Percentiles rank a stretch among this genome's conserved stretches.
These are phyloP conservation scores for Drosophila setifemur DNA, from an alignment of 1,140 invertebrate genomes.

Conservation along the genomic window DNA sequence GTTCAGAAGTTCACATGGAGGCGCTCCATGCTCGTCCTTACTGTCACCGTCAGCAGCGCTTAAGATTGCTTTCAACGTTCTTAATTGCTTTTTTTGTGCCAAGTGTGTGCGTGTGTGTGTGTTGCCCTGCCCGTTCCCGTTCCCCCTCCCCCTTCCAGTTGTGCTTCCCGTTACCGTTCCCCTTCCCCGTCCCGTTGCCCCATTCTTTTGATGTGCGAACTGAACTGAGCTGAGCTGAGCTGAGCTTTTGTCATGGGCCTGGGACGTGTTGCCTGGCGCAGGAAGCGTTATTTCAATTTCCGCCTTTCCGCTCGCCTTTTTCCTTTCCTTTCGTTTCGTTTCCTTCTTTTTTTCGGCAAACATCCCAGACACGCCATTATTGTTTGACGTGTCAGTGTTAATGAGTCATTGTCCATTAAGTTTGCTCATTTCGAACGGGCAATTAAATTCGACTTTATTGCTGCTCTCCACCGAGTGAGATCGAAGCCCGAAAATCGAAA, in stretches of 20 bases:
- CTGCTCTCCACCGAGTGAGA: constrained; percentile 41
- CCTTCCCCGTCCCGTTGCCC: background rate
- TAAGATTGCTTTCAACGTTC: constrained; percentile 81
- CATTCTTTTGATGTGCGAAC: constrained; percentile 70
- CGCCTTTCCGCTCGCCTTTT: constrained; percentile 62
- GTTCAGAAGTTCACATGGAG: constrained; percentile 57
- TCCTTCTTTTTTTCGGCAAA: constrained; percentile 39
- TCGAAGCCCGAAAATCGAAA: constrained; percentile 5
- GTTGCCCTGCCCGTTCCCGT: background rate
- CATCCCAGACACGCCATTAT: constrained; percentile 75
- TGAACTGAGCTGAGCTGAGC: constrained; percentile 38
- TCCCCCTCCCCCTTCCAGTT: too few relatives aligned
- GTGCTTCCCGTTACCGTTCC: too few relatives aligned
- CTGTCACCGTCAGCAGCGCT: constrained; percentile 75
- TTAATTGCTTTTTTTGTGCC: constrained; percentile 74
- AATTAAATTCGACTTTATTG: constrained; percentile 82
- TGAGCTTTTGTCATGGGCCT: constrained; percentile 72
- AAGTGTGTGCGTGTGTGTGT: constrained; percentile 21
- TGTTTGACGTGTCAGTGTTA: constrained; percentile 80
- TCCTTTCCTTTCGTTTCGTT: background rate
- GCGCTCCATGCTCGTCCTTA: constrained; percentile 33
- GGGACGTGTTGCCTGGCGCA: constrained; percentile 47
- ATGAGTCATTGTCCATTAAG: constrained; percentile 81
- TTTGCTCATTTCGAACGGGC: constrained; percentile 80
- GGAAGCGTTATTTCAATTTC: constrained; percentile 80